phyloP scores from a whole-genome alignment of 2,888 invertebrate species.

The Callosobruchus maculatus region DNA sequence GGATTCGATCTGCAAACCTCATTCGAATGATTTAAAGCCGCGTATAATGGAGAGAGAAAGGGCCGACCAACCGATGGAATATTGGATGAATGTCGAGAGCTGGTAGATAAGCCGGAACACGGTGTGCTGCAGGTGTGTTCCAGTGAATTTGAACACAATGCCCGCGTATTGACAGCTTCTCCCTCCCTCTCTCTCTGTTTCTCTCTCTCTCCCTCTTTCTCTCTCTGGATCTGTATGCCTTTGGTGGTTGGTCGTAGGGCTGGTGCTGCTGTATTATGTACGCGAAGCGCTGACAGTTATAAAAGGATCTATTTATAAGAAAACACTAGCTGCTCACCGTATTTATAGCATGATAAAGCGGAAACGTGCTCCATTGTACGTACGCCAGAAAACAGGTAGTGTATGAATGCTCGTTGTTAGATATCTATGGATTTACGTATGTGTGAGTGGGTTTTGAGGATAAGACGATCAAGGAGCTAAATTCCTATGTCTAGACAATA shows the following conservation, averaged over 20 bases:
- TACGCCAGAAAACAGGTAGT: neutral
- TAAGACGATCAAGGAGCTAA: too few relatives aligned
- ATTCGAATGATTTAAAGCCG: neutral
- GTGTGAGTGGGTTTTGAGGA: too few relatives aligned
- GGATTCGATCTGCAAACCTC: neutral
- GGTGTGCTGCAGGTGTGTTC: neutral
- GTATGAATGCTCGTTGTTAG: neutral
- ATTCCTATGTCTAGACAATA: too few relatives aligned
- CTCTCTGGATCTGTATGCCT: neutral
- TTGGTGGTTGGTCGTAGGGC: neutral
- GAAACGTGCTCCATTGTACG: neutral
- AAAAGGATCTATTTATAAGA: slow-evolving; percentile 19
- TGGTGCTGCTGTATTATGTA: neutral
- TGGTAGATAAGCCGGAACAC: neutral
- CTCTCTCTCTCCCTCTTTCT: neutral
- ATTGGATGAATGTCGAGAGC: neutral
- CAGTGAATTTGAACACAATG: neutral
- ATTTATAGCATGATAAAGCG: neutral
- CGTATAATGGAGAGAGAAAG: neutral
- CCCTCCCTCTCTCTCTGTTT: too few relatives aligned
- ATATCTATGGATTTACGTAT: neutral
- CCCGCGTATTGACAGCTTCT: neutral
- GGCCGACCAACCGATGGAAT: neutral
- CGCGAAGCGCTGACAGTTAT: slow-evolving; percentile 12
- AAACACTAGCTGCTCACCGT: slow-evolving; percentile 3